Base-by-base conservation (phyloP, 2,113 vertebrate genomes). In the Malurus elegans region DNA sequence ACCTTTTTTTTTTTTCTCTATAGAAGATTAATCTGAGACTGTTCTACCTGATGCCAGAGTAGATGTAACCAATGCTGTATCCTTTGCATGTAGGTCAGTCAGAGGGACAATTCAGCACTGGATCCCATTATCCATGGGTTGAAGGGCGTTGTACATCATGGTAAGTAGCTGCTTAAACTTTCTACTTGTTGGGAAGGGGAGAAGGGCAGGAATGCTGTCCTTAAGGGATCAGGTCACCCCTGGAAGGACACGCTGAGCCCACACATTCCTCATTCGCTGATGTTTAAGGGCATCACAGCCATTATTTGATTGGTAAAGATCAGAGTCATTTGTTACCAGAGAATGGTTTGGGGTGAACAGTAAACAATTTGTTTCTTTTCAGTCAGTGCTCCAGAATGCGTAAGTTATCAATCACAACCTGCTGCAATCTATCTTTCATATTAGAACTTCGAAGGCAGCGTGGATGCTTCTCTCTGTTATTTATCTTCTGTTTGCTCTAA, bases 141-240 rank as follows among this genome's bases (percentile, higher is more conserved):
- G 96, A 99, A 99, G 97, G 99, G 99, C 4, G 99, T 99, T 88
- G 99, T 99, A 66, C 99, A 99, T 98, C 99, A 99, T 3, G 99
- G 99, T 99, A 97, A 99, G 99, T 98, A 96, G 93, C 91, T 95
- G 48, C 60, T 44, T 91, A 62, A 44, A 74, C 72, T 97, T 97
- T 61, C 61, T 92, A 82, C 71, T 85, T 56, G 25, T 88, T 42
- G 31, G 86, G 75, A 95, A 97, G 58, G 91, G 79, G 57, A 85
- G 72, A 94, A 92, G 94, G 89, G 73, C 84, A 72, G 81, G 54
- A 93, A 69, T 96, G 44, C 91, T 79, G 60, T 89, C 95, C 95
- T 93, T 61, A 73, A 84, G 88, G 91, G 93, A 83, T 71, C 80
- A 28, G 92, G 95, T 97, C 96, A 97, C 92, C 95, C 87, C 38